Evolutionary conservation across 2,797 vertebrate species (phyloP).

Genomic region (Pangasius djambal): DNA sequence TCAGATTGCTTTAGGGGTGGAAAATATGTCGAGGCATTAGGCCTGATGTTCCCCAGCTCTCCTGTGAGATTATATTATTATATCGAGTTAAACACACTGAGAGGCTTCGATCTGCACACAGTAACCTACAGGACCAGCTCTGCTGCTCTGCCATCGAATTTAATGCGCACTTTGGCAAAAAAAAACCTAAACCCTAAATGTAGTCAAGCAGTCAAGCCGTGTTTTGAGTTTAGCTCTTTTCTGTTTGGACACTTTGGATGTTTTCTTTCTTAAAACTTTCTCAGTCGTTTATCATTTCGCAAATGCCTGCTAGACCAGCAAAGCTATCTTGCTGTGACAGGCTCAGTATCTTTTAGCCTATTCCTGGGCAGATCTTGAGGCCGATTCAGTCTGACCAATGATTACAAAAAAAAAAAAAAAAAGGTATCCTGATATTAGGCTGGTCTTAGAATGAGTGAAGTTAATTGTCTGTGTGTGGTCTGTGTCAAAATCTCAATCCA

Average conservation of each 20-base stretch:
- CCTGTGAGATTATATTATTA: constrained; percentile 5
- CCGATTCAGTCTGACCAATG: background rate
- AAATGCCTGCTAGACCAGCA: background rate
- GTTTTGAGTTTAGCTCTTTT: background rate
- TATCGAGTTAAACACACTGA: background rate
- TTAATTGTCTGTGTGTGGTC: background rate
- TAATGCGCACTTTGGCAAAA: background rate
- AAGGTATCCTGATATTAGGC: background rate
- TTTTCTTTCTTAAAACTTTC: background rate
- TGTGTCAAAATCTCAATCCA: background rate
- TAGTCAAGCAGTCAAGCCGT: background rate
- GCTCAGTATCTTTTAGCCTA: background rate
- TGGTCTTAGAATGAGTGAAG: background rate
- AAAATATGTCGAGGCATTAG: constrained; percentile 34
- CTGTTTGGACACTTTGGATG: background rate
- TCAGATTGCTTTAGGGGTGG: background rate
- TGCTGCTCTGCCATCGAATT: background rate
- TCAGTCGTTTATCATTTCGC: background rate
- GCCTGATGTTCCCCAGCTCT: constrained; percentile 9
- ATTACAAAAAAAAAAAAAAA: background rate
- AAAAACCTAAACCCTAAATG: background rate
- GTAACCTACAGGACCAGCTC: background rate
- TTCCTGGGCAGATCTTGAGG: background rate
- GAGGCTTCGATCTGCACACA: background rate
- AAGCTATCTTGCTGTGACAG: background rate